These are phyloP conservation scores for Diabrotica undecimpunctata DNA, from an alignment of 1,140 invertebrate species.

Conservation along the genomic window DNA sequence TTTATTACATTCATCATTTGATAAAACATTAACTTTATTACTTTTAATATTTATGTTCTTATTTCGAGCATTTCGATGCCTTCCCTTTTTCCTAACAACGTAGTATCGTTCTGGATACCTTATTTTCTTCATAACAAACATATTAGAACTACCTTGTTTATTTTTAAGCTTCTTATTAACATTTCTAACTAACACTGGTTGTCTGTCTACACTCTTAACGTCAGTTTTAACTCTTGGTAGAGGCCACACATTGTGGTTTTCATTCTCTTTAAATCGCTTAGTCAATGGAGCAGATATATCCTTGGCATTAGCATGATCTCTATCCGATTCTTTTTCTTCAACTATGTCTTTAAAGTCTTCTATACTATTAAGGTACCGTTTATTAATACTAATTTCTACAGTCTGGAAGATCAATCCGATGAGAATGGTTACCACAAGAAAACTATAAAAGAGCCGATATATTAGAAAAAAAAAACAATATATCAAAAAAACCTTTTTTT, in stretches of 20 bases:
- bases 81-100: neutral
- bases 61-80: too few species aligned
- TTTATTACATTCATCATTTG: too few species aligned
- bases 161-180: neutral
- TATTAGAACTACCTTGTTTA: neutral
- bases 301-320: neutral
- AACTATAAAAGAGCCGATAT: neutral
- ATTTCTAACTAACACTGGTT: neutral
- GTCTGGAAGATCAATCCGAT: constrained; percentile 3
- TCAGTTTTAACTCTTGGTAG: neutral
- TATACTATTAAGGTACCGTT: constrained; percentile 9
- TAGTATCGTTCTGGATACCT: neutral
- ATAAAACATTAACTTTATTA: too few species aligned
- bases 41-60: too few species aligned
- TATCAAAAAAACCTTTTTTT: too few species aligned
- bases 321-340: neutral
- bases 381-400: neutral
- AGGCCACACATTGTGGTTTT: neutral
- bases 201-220: neutral
- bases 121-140: neutral
- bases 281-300: neutral
- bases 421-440: constrained; percentile 7
- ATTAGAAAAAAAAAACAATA: neutral
- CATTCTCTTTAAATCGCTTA: neutral
- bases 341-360: constrained; percentile 15